Evolutionary conservation across 1,140 invertebrate genomes (phyloP).

Genomic region (Drosophila santomea): DNA sequence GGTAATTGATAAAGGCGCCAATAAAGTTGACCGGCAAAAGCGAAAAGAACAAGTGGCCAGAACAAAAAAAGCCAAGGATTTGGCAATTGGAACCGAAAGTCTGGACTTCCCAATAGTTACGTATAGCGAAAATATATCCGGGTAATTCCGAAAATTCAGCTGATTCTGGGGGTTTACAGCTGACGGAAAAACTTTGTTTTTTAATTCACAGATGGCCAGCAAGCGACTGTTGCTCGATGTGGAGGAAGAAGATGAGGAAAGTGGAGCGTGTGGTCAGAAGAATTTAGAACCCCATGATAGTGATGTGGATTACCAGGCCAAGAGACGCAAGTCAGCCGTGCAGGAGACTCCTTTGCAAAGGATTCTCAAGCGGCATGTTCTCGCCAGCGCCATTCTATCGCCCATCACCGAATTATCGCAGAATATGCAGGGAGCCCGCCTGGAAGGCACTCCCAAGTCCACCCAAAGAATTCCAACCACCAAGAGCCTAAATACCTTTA

Average conservation of each 20-base stretch:
- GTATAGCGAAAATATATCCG: neutral
- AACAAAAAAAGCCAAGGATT: neutral
- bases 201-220: conserved; percentile 39
- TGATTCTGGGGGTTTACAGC: conserved; percentile 25
- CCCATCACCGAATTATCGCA: conserved; percentile 66
- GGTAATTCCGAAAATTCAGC: conserved; percentile 16
- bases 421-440: conserved; percentile 40
- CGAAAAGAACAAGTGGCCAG: conserved; percentile 7
- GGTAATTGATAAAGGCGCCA: conserved; percentile 26
- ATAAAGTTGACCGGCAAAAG: conserved; percentile 23
- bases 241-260: conserved; percentile 7
- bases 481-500: conserved; percentile 45
- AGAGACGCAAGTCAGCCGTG: conserved; percentile 20
- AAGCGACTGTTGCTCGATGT: conserved; percentile 43
- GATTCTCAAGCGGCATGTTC: conserved; percentile 50
- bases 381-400: conserved; percentile 32
- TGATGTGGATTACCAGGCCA: conserved; percentile 12
- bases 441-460: conserved; percentile 62
- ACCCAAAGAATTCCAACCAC: conserved; percentile 19
- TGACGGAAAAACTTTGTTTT: conserved; percentile 12
- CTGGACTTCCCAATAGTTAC: neutral
- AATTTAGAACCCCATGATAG: neutral
- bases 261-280: neutral
- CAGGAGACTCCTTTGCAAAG: conserved; percentile 51
- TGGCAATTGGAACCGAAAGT: neutral